Evolutionary conservation across 2,888 invertebrate genomes (phyloP).

Genomic region (Troides oblongomaculatus): DNA sequence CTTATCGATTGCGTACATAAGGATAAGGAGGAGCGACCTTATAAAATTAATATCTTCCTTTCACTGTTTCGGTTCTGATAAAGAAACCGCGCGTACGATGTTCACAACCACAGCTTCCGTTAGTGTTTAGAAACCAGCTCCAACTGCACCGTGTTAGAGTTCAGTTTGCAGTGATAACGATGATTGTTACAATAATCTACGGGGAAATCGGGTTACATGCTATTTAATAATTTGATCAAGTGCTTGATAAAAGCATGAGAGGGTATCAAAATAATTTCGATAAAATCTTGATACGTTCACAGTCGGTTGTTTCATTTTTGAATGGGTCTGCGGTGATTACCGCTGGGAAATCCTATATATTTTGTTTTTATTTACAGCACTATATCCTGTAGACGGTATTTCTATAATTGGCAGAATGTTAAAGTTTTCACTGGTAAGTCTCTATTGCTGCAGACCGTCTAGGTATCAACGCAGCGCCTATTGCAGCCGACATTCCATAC

Average conservation of each 20-base stretch:
- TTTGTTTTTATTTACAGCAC: no score
- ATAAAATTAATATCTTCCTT: slow-evolving; percentile 56
- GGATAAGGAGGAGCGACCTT: slow-evolving; percentile 40
- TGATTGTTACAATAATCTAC: slow-evolving; percentile 27
- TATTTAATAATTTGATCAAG: slow-evolving; percentile 26
- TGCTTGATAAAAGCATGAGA: slow-evolving; percentile 29
- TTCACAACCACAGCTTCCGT: slow-evolving; percentile 21
- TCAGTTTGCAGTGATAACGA: neutral
- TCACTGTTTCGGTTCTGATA: slow-evolving; percentile 40
- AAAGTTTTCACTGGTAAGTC: no score
- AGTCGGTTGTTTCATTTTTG: slow-evolving; percentile 4
- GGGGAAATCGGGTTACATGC: slow-evolving; percentile 24
- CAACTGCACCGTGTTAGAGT: neutral
- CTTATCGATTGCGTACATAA: slow-evolving; percentile 41
- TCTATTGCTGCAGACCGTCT: no score
- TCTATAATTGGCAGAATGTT: no score
- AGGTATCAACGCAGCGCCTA: no score
- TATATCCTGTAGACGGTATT: no score
- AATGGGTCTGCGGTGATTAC: neutral
- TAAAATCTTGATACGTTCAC: slow-evolving; percentile 25
- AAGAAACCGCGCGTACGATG: slow-evolving; percentile 35
- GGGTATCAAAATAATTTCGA: slow-evolving; percentile 32
- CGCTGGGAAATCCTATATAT: neutral
- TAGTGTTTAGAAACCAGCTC: neutral
- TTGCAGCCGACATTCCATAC: no score